Conservation (phyloP, 1,140 invertebrate genomes). For the Lepidotrigona ventralis region DNA sequence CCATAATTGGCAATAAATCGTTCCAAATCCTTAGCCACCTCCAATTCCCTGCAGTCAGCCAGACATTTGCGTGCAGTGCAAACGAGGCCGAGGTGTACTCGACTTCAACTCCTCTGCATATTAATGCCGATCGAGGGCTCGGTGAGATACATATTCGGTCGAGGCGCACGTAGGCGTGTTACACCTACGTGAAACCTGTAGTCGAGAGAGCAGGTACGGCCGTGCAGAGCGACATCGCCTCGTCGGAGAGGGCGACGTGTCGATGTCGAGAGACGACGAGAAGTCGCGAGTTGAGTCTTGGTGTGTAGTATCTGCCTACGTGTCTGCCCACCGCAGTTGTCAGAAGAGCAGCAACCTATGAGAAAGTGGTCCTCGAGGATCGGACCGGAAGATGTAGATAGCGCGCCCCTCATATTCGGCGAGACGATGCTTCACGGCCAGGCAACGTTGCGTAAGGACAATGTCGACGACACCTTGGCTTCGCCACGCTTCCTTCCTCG, state of each 20-base stretch:
- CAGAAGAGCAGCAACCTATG: conserved; percentile 2
- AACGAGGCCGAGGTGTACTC: conserved; percentile 8
- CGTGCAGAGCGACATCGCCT: neutral
- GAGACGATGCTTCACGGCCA: conserved; percentile 15
- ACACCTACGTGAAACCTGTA: conserved; percentile 49
- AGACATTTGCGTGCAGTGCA: conserved; percentile 5
- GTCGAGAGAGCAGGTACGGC: conserved; percentile 30
- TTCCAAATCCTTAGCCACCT: neutral
- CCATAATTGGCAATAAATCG: neutral
- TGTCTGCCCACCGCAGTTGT: conserved; percentile 34
- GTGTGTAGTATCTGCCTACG: conserved; percentile 25
- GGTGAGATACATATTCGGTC: conserved; percentile 18
- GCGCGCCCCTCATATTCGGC: neutral
- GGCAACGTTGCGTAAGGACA: conserved; percentile 18
- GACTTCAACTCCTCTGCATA: conserved; percentile 29
- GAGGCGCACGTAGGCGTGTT: conserved; percentile 29
- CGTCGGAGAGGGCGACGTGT: neutral
- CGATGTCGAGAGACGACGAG: conserved; percentile 25
- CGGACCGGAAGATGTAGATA: conserved; percentile 32
- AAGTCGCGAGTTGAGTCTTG: conserved; percentile 4
- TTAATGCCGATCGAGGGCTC: conserved; percentile 28
- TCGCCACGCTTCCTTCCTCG: neutral
- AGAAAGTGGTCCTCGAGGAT: conserved; percentile 32
- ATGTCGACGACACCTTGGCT: conserved; percentile 11
- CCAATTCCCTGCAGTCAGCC: neutral